A percentile compares a stretch with the other conserved stretches of the same genome.
phyloP scores from a whole-genome alignment of 2,888 invertebrate genomes.

The Chaetoderma sp. region DNA sequence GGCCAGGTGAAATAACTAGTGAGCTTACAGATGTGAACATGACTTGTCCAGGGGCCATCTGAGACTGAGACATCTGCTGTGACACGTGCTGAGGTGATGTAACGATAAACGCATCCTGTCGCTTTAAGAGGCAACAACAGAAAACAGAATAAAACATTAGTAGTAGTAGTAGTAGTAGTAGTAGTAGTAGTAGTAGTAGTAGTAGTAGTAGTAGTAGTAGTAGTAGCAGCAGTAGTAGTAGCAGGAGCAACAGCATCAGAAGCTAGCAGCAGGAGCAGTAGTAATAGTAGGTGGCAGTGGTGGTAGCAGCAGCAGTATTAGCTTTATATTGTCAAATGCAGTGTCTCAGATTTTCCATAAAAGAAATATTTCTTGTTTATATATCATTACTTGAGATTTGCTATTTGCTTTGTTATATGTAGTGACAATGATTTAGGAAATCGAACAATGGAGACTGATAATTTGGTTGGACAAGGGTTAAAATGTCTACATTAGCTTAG shows the following conservation, averaged over 20 bases:
- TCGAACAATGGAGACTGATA: background rate
- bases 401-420: too few species aligned
- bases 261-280: too few species aligned
- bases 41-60: constrained; percentile 16
- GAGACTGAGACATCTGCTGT: constrained; percentile 43
- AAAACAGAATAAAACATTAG: too few species aligned
- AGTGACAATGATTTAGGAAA: background rate
- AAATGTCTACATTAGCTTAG: background rate
- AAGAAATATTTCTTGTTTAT: too few species aligned
- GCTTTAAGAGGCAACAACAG: too few species aligned
- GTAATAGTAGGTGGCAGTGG: too few species aligned
- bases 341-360: background rate
- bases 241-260: too few species aligned
- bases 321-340: too few species aligned
- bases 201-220: constrained; percentile 6
- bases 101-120: constrained; percentile 61
- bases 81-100: constrained; percentile 52
- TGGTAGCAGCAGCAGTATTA: background rate
- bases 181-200: constrained; percentile 26
- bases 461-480: background rate
- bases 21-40: too few species aligned
- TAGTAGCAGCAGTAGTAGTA: too few species aligned
- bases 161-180: constrained; percentile 29
- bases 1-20: too few species aligned
- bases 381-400: too few species aligned